Conservation (phyloP, 2,797 vertebrate genomes). For the Sebastes hopkinsi region DNA sequence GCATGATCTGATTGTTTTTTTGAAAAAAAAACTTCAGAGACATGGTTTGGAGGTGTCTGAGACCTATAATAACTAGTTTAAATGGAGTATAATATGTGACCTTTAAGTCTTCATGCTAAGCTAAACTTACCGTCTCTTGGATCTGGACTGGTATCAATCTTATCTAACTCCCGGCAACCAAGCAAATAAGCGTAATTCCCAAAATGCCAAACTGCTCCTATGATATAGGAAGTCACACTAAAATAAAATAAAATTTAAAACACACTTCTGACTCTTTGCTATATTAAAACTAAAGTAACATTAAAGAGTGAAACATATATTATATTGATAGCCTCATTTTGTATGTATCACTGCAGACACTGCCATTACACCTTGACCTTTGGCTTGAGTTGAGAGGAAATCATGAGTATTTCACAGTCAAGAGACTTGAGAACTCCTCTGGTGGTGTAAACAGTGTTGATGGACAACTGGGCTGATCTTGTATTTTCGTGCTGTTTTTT, state of each 20-base stretch:
- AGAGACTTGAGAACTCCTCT: background rate
- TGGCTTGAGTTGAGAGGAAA: background rate
- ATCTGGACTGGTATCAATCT: background rate
- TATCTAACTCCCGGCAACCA: background rate
- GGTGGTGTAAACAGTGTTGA: background rate
- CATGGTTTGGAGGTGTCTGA: too few relatives aligned
- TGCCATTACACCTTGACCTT: background rate
- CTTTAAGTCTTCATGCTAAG: background rate
- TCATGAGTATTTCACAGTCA: background rate
- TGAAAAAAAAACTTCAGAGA: too few relatives aligned
- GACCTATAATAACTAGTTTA: too few relatives aligned
- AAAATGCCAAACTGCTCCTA: background rate
- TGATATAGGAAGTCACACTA: background rate
- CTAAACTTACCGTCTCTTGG: background rate
- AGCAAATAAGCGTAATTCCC: constrained; percentile 1
- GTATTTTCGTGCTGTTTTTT: background rate
- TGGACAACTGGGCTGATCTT: background rate
- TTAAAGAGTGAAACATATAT: constrained; percentile 10
- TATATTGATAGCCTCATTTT: background rate
- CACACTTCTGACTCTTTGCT: background rate
- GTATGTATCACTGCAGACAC: background rate
- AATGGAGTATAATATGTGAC: too few relatives aligned
- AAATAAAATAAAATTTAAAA: constrained; percentile 14
- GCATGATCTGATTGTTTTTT: too few relatives aligned
- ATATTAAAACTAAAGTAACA: background rate